Evolutionary conservation across 2,797 vertebrate genomes (phyloP).

Genomic region (Dermochelys coriacea): DNA sequence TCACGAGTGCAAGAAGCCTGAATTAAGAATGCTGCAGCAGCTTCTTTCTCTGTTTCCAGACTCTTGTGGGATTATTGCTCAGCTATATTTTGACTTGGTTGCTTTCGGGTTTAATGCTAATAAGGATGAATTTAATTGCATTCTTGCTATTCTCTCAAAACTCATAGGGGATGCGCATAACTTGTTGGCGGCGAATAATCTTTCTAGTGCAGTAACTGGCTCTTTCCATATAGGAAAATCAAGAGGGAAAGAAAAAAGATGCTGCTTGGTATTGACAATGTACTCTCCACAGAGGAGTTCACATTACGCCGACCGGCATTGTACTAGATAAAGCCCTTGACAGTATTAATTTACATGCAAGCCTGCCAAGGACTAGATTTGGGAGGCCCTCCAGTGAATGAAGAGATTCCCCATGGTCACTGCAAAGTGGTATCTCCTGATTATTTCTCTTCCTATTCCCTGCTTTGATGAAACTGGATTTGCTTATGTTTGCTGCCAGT

Average conservation of each 20-base stretch:
- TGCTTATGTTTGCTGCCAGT: not conserved
- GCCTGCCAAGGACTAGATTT: not conserved
- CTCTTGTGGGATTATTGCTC: not conserved
- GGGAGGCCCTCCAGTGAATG: not conserved
- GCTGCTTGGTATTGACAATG: not conserved
- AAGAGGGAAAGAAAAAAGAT: not conserved
- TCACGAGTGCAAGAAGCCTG: not conserved
- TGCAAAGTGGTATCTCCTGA: not conserved
- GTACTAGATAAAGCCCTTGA: not conserved
- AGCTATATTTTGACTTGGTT: not conserved
- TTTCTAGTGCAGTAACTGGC: not conserved
- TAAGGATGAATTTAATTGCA: constrained; percentile 16
- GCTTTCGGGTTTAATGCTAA: not conserved
- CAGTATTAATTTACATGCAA: not conserved
- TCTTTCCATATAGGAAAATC: not conserved
- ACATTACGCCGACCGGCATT: not conserved
- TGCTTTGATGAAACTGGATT: not conserved
- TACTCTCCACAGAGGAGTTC: not conserved
- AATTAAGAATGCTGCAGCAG: not conserved
- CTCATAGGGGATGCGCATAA: not conserved
- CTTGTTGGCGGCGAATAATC: not conserved
- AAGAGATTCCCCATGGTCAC: not conserved
- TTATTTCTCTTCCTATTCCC: not conserved
- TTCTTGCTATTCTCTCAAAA: constrained; percentile 10
- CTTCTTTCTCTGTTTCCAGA: not conserved